Base-by-base conservation (phyloP, 2,113 vertebrate genomes). In the Poeciliopsis prolifica region DNA sequence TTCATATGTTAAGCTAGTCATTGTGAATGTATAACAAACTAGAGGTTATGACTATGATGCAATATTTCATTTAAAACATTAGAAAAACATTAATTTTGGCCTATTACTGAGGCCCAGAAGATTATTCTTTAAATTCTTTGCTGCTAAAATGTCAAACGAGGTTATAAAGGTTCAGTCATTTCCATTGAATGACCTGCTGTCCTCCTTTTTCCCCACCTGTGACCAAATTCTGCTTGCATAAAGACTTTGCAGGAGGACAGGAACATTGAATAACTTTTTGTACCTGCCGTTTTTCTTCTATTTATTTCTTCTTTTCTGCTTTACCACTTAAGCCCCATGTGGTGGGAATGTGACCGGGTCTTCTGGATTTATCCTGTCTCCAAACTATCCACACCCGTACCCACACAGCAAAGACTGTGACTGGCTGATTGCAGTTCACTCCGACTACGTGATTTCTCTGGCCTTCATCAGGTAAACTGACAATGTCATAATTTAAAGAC, bases 391-490 rank as follows among this genome's bases (percentile, higher is more conserved):
- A 79, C 96, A 98, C 83, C 98, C 98, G 0, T 99, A 99, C 89
- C 98, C 98, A 0, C 98, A 99, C 74, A 99, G 98, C 93, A 97
- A 98, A 85, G 98, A 99, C 85, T 99, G 98, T 81, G 97, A 99
- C 85, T 99, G 98, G 98, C 97, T 97, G 12, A 94, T 99, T 78
- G 93, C 92, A 0, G 98, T 99, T 65, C 98, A 98, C 79, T 90
- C 96, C 1, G 98, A 99, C 92, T 99, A 99, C 48, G 97, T 99
- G 28, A 97, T 99, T 91, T 99, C 98, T 0, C 88, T 99, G 89
- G 97, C 97, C 60, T 99, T 99, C 87, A 99, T 99, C 92, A 99
- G 98, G 98, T 99, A 91, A 87, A 19, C n/a, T 15, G 0, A 67
- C 33, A n/a, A 24, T 48, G 61, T 31, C n/a, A 51, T n/a, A 67